Evolutionary conservation across 2,797 vertebrate species (phyloP), one percentile per base, ranked within the genome.

Genomic region (Telmatherina bonti): DNA sequence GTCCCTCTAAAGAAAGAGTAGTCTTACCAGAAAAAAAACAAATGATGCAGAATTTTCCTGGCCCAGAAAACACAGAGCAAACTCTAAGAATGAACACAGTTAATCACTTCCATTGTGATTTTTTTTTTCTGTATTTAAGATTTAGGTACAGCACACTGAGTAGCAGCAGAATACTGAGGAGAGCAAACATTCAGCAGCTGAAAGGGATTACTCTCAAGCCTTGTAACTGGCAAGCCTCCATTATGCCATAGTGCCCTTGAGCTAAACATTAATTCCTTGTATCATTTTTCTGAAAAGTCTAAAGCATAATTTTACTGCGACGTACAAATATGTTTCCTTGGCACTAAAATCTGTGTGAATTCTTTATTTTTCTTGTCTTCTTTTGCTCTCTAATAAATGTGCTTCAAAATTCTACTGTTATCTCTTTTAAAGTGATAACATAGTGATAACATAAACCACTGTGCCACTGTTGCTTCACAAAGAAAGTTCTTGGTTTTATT

Each of bases 241-340:
- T 18, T 18, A 10, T 54, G 69, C 26, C n/a, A 38, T 7, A 26
- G 58, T 72, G 72, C 67, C 74, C 67, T 79, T 56, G 38, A 70
- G 77, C 47, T 62, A 78, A 78, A 69, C 54, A 79, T 67, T 52
- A 66, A 80, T 82, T 76, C 53, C 38, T 56, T 66, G 36, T 58
- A 29, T 18, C 47, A 22, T 20, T 62, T 67, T 69, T 80, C 26
- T 33, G 51, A 2, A 29, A n/a, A 54, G 24, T 13, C 9, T n/a
- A 53, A 29, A 53, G 13, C 6, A 38, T 13, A 38, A 59, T 75
- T 57, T 49, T 26, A 29, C 11, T 45, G 12, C 9, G 1, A 26
- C 16, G 29, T 12, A 64, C 26, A 55, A 59, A 58, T 27, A 72
- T n/a, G 0, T 29, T 2, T 4, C 7, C 52, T 12, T 36, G 61